Conservation (phyloP, 2,113 vertebrate species). For the Manacus vitellinus region DNA sequence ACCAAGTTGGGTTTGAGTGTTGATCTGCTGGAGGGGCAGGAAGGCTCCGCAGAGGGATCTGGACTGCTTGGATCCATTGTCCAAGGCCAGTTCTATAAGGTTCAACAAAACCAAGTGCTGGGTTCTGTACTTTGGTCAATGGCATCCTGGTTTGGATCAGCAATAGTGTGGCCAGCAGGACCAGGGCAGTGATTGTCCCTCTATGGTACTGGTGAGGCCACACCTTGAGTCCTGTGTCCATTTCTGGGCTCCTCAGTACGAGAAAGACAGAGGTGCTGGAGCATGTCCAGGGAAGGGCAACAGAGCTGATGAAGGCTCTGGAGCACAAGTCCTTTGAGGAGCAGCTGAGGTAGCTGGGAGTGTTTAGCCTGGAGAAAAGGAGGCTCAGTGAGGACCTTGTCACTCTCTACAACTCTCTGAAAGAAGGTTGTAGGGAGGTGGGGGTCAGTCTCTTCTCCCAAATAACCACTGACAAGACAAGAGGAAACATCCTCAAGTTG, state of each 20-base stretch:
- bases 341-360: not conserved
- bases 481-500: not conserved
- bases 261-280: not conserved
- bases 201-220: not conserved
- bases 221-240: not conserved
- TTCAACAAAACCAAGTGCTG: not conserved
- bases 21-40: not conserved
- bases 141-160: not conserved
- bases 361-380: not conserved
- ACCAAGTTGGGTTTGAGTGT: rapidly evolving
- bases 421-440: not conserved
- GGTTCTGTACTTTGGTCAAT: not conserved
- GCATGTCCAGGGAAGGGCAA: not conserved
- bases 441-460: not conserved
- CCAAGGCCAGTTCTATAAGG: not conserved
- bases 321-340: not conserved
- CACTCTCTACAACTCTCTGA: not conserved
- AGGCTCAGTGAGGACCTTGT: not conserved
- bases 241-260: not conserved
- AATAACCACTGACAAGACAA: not conserved
- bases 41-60: not conserved
- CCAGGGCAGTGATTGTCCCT: not conserved
- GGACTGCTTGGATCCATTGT: not conserved
- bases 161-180: not conserved
- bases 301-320: not conserved